Conservation (phyloP, 2,797 vertebrate species). For the Kryptolebias ocellatus region DNA sequence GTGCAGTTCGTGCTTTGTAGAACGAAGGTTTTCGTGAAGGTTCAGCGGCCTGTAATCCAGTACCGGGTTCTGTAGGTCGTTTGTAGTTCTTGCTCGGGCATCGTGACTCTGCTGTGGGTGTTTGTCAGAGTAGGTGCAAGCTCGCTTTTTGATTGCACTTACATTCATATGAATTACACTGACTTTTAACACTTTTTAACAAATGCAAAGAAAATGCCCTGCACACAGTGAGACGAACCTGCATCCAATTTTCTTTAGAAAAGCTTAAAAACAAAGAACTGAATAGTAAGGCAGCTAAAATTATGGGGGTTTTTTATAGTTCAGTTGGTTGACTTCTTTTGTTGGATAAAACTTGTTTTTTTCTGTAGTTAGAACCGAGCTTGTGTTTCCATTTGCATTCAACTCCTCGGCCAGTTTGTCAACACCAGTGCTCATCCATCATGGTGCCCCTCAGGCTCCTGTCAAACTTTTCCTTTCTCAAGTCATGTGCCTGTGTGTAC, state of each 20-base stretch:
- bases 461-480: background rate
- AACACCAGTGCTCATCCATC: background rate
- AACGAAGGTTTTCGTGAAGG: background rate
- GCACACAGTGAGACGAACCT: background rate
- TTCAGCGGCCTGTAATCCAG: conserved; percentile 18
- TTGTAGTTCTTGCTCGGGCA: conserved; percentile 24
- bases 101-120: conserved; percentile 52
- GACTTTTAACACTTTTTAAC: conserved; percentile 32
- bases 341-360: background rate
- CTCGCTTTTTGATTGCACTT: conserved; percentile 48
- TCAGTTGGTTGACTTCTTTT: background rate
- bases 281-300: background rate
- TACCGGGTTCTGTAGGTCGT: conserved; percentile 20
- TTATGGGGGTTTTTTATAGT: background rate
- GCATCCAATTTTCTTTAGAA: background rate
- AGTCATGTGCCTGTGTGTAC: conserved; percentile 43
- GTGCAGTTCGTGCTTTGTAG: conserved; percentile 42
- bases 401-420: conserved; percentile 10
- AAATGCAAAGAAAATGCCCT: conserved; percentile 25
- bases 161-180: conserved; percentile 34
- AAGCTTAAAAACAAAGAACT: too few species aligned
- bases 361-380: background rate
- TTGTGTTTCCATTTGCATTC: background rate
- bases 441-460: background rate
- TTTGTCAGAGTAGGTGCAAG: conserved; percentile 54